Conservation (phyloP, 1,140 invertebrate species). For the Stenopsyche tienmushanensis region DNA sequence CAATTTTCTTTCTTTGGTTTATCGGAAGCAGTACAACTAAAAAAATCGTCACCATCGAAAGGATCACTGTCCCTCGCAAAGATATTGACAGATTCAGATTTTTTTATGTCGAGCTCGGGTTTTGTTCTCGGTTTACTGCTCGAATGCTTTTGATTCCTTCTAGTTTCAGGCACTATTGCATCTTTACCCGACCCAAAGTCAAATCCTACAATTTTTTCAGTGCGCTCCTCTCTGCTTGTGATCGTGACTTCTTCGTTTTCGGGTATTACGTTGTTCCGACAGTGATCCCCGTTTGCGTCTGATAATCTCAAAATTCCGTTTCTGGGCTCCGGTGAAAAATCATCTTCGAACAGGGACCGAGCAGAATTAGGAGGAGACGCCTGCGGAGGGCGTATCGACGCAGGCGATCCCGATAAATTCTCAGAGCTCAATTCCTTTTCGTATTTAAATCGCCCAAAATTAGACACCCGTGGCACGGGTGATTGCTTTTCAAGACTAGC, state of each 20-base stretch:
- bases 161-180: slow-evolving; percentile 26
- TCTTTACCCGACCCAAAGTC: slow-evolving; percentile 39
- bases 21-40: slow-evolving; percentile 59
- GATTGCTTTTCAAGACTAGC: slow-evolving; percentile 46
- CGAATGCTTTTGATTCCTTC: slow-evolving; percentile 33
- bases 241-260: slow-evolving; percentile 48
- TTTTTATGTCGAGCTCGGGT: slow-evolving; percentile 62
- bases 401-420: slow-evolving; percentile 35
- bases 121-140: slow-evolving; percentile 32
- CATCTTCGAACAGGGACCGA: slow-evolving; percentile 70
- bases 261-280: slow-evolving; percentile 42
- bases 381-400: slow-evolving; percentile 47
- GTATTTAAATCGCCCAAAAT: slow-evolving; percentile 40
- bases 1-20: slow-evolving; percentile 51
- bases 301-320: slow-evolving; percentile 34
- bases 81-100: slow-evolving; percentile 85
- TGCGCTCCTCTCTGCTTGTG: slow-evolving; percentile 28
- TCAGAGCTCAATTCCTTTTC: slow-evolving; percentile 37
- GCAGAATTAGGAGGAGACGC: slow-evolving; percentile 51
- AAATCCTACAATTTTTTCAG: slow-evolving; percentile 39
- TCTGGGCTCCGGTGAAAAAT: slow-evolving; percentile 59
- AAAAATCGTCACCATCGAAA: slow-evolving; percentile 85
- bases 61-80: slow-evolving; percentile 76
- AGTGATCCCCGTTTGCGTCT: slow-evolving; percentile 32
- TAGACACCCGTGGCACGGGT: slow-evolving; percentile 45